Evolutionary conservation across 1,140 invertebrate species (phyloP).

Genomic region (Drosophila ercepeae): DNA sequence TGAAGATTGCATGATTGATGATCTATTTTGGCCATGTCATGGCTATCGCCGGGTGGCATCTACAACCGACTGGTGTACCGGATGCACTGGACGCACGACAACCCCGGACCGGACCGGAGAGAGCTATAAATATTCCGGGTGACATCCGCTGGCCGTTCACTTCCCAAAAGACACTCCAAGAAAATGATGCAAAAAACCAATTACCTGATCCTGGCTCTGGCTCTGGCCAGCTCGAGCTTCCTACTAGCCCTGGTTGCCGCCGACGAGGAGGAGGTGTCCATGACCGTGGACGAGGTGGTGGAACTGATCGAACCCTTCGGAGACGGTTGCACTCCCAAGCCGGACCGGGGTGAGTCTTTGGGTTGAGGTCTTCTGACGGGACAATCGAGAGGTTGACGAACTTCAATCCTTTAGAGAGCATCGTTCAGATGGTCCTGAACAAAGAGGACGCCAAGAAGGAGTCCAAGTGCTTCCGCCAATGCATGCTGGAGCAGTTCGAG

Average conservation of each 20-base stretch:
- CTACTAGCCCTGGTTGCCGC: constrained; percentile 27
- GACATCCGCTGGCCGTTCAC: not conserved
- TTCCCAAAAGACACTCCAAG: constrained; percentile 3
- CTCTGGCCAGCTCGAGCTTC: constrained; percentile 19
- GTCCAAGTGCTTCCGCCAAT: constrained; percentile 69
- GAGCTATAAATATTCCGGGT: constrained; percentile 24
- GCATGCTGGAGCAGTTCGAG: constrained; percentile 68
- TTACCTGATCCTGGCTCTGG: not conserved
- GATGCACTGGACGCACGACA: constrained; percentile 17
- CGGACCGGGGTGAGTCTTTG: constrained; percentile 41
- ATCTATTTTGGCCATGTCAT: constrained; percentile 27
- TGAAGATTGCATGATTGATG: constrained; percentile 41
- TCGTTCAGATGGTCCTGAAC: constrained; percentile 62
- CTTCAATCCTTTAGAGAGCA: constrained; percentile 19
- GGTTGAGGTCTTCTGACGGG: too few relatives aligned
- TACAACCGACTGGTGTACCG: constrained; percentile 43
- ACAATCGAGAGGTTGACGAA: too few relatives aligned
- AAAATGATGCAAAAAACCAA: constrained; percentile 5
- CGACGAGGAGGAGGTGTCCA: constrained; percentile 39
- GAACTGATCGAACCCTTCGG: constrained; percentile 58
- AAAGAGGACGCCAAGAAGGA: constrained; percentile 50
- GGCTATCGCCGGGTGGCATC: constrained; percentile 20
- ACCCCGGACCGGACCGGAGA: not conserved
- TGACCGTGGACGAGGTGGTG: constrained; percentile 54
- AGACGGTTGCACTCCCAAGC: constrained; percentile 50